Conservation (phyloP, 2,888 invertebrate species). For the Camptogramma bilineatum region DNA sequence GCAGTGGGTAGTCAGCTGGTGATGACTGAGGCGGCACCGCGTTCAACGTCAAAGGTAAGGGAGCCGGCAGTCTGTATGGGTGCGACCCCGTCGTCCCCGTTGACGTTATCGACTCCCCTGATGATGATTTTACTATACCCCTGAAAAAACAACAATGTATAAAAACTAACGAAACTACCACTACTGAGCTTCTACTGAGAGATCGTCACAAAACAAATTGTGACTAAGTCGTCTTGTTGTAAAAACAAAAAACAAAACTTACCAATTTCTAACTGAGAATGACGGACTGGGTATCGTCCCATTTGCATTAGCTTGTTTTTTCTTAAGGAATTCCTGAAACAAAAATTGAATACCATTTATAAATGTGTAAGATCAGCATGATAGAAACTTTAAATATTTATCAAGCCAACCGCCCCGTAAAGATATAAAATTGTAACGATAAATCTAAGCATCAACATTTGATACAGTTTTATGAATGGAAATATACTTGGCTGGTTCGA, state of each 20-base stretch:
- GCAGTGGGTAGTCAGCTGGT: constrained; percentile 92
- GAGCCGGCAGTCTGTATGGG: constrained; percentile 89
- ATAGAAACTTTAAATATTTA: not conserved
- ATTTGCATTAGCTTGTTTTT: constrained; percentile 91
- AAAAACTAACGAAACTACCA: not conserved
- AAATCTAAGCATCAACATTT: constrained; percentile 3
- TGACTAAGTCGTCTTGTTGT: not conserved
- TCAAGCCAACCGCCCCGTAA: not conserved
- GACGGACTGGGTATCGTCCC: constrained; percentile 88
- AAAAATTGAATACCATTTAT: not conserved
- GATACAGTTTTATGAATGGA: constrained; percentile 38
- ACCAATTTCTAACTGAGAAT: constrained; percentile 90
- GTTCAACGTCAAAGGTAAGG: constrained; percentile 74
- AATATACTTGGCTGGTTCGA: constrained; percentile 35
- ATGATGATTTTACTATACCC: constrained; percentile 88
- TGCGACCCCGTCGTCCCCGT: constrained; percentile 85
- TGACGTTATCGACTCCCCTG: constrained; percentile 87
- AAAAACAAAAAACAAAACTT: too few relatives aligned
- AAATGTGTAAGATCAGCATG: not conserved
- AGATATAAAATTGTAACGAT: not conserved
- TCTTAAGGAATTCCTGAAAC: constrained; percentile 91
- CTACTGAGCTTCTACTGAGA: too few relatives aligned
- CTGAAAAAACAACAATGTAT: constrained; percentile 56
- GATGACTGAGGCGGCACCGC: constrained; percentile 69
- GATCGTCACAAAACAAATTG: too few relatives aligned